Conservation (phyloP, 1,140 invertebrate genomes). For the Cydia fagiglandana region DNA sequence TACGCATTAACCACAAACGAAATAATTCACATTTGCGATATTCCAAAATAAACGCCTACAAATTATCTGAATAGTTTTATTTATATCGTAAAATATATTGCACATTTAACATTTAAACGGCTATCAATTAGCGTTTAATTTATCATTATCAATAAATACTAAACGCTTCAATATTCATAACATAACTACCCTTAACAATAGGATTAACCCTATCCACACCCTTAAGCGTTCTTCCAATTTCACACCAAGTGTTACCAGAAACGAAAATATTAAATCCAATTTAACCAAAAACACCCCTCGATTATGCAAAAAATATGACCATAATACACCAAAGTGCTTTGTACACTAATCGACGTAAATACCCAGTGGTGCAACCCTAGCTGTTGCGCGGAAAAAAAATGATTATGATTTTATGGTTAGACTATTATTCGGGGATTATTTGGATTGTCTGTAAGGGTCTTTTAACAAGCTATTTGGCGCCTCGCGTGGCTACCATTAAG, state of each 20-base stretch:
- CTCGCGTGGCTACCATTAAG: constrained; percentile 45
- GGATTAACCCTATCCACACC: constrained; percentile 70
- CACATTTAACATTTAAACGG: not conserved
- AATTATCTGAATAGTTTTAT: not conserved
- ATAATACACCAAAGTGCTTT: constrained; percentile 68
- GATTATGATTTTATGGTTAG: constrained; percentile 77
- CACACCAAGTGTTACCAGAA: constrained; percentile 73
- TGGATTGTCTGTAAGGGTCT: constrained; percentile 70
- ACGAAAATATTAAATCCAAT: constrained; percentile 79
- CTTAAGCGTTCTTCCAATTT: constrained; percentile 74
- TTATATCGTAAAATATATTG: constrained; percentile 4
- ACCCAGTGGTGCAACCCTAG: constrained; percentile 56
- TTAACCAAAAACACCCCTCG: constrained; percentile 60
- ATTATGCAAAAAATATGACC: constrained; percentile 76
- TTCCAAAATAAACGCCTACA: constrained; percentile 1
- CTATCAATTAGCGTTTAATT: not conserved
- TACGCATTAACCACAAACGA: constrained; percentile 4
- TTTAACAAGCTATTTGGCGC: constrained; percentile 76
- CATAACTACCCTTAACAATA: constrained; percentile 17
- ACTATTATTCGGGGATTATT: constrained; percentile 77
- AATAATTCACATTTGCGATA: not conserved
- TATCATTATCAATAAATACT: constrained; percentile 2
- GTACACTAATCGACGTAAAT: constrained; percentile 63
- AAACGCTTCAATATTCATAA: constrained; percentile 6
- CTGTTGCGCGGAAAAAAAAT: constrained; percentile 61